These are phyloP conservation scores for Melieria crassipennis DNA, from an alignment of 2,888 invertebrate species.

Conservation along the genomic window DNA sequence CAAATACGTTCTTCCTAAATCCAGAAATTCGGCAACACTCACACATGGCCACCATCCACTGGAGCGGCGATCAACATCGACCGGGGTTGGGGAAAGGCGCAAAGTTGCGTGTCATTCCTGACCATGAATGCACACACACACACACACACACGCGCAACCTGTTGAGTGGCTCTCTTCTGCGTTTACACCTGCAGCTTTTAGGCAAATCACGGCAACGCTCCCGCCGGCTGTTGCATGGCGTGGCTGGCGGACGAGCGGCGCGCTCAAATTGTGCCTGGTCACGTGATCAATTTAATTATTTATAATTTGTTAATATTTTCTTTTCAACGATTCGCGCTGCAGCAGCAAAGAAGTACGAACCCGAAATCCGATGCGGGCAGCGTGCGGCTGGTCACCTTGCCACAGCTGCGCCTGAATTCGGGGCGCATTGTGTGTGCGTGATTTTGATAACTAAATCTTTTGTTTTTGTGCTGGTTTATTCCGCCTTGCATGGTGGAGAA, in stretches of 20 bases:
- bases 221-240: constrained; percentile 47
- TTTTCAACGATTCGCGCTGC: constrained; percentile 15
- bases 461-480: not conserved
- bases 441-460: constrained; percentile 32
- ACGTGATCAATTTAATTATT: constrained; percentile 59
- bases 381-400: not conserved
- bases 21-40: no score
- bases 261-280: constrained; percentile 52
- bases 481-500: not conserved
- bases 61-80: not conserved
- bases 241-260: no score
- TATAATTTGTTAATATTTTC: constrained; percentile 57
- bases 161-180: not conserved
- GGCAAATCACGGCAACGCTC: constrained; percentile 18
- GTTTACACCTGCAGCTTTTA: constrained; percentile 35
- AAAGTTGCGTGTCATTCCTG: constrained; percentile 28
- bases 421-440: constrained; percentile 15
- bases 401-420: not conserved
- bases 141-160: not conserved
- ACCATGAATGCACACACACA: constrained; percentile 1
- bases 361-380: not conserved
- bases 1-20: no score
- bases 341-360: no score
- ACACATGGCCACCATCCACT: no score
- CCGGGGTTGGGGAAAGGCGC: not conserved